Percentiles rank a stretch among this genome's conserved stretches.
Conservation (phyloP, 2,113 vertebrate genomes). For the Bubo blakistoni region DNA sequence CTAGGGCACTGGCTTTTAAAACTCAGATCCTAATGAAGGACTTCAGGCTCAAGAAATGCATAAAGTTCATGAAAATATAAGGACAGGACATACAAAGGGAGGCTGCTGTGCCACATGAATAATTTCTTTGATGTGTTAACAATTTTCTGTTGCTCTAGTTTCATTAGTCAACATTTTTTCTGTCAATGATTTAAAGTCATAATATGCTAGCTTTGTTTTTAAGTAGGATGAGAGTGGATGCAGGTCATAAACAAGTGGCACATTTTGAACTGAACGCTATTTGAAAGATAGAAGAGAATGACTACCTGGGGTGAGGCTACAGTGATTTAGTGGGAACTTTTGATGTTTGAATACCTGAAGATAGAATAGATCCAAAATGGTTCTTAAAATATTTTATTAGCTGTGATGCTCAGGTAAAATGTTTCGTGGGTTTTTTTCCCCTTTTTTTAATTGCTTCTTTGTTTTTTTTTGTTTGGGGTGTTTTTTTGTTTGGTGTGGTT, state of each 20-base stretch:
- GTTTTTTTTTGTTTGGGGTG: neutral
- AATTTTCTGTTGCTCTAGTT: neutral
- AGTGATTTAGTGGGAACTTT: neutral
- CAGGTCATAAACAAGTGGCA: neutral
- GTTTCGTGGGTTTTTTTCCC: neutral
- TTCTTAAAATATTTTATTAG: neutral
- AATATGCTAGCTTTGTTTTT: neutral
- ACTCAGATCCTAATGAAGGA: neutral
- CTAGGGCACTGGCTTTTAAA: neutral
- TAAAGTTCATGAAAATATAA: neutral
- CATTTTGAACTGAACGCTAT: neutral
- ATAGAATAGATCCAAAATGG: neutral
- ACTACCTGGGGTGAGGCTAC: neutral
- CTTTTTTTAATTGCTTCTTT: neutral
- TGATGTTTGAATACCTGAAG: neutral
- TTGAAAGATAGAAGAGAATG: neutral
- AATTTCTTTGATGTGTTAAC: neutral
- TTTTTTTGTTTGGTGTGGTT: neutral
- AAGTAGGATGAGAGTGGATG: neutral
- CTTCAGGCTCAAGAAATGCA: neutral
- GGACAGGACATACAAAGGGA: neutral
- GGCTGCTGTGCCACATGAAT: neutral
- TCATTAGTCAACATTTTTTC: neutral
- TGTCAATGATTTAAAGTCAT: neutral
- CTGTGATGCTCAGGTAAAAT: neutral